Conservation (phyloP, 2,888 invertebrate species). For the Sarcophaga variegata region DNA sequence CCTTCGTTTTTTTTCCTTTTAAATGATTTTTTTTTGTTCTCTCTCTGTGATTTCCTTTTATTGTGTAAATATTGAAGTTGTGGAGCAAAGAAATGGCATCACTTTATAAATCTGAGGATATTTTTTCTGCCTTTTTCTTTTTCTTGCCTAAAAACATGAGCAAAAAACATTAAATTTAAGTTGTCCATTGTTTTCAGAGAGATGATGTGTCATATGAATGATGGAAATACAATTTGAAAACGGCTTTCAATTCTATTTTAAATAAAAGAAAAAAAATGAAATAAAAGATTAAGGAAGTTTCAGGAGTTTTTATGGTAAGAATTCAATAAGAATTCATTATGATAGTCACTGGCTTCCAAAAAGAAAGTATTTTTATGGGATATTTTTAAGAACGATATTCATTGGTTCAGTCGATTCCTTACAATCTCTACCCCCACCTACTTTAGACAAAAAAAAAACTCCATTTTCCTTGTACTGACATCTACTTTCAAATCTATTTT, state of each 20-base stretch:
- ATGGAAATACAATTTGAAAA: constrained; percentile 30
- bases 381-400: too few relatives aligned
- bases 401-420: too few relatives aligned
- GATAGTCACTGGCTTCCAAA: too few relatives aligned
- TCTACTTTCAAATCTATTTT: too few relatives aligned
- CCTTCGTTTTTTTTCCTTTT: background rate
- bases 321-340: too few relatives aligned
- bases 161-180: constrained; percentile 57
- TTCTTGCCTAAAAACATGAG: background rate
- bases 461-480: too few relatives aligned
- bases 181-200: constrained; percentile 66
- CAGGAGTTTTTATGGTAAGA: background rate
- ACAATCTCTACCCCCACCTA: too few relatives aligned
- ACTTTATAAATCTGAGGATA: constrained; percentile 64
- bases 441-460: too few relatives aligned
- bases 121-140: constrained; percentile 37
- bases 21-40: constrained; percentile 1
- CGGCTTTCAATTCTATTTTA: background rate
- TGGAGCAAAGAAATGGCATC: constrained; percentile 53
- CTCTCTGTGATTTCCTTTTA: constrained; percentile 37
- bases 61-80: constrained; percentile 22
- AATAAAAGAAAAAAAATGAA: background rate
- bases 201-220: constrained; percentile 56
- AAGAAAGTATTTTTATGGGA: too few relatives aligned
- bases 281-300: background rate